A percentile compares a stretch with the other conserved stretches of the same genome.
phyloP scores from a whole-genome alignment of 2,797 vertebrate genomes.

The Erithacus rubecula region DNA sequence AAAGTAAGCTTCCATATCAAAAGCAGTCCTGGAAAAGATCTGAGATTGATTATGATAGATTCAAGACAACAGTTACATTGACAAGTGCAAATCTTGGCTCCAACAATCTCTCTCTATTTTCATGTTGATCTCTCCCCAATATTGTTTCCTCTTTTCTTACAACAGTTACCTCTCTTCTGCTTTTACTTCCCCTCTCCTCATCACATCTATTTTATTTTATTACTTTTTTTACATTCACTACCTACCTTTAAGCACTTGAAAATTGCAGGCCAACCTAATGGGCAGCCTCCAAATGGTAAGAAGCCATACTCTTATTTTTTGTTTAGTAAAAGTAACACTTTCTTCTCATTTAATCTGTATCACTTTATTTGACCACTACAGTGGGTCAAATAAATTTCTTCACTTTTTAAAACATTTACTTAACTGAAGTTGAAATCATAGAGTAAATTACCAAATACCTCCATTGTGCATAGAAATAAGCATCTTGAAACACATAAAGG shows the following conservation, averaged over 20 bases:
- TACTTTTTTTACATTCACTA: not conserved
- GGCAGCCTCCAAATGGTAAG: not conserved
- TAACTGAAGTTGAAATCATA: not conserved
- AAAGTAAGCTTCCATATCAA: not conserved
- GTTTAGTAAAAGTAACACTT: not conserved
- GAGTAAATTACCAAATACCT: not conserved
- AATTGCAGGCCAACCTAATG: not conserved
- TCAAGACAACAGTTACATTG: not conserved
- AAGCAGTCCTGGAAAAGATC: not conserved
- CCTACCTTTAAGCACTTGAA: not conserved
- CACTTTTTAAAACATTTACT: not conserved
- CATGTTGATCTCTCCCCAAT: not conserved
- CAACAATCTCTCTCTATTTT: not conserved
- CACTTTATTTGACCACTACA: not conserved
- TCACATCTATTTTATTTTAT: not conserved
- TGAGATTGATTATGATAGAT: not conserved
- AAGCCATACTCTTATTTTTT: not conserved
- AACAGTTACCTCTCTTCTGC: not conserved
- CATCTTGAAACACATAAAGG: not conserved
- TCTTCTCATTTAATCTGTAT: not conserved
- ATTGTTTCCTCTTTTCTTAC: not conserved
- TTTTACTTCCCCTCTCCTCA: not conserved
- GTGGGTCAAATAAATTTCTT: not conserved
- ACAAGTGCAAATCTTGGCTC: not conserved
- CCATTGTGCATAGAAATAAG: not conserved